Evolutionary conservation across 2,113 vertebrate species (phyloP), one percentile per base, ranked within the genome.

Genomic region (Callionymus lyra): DNA sequence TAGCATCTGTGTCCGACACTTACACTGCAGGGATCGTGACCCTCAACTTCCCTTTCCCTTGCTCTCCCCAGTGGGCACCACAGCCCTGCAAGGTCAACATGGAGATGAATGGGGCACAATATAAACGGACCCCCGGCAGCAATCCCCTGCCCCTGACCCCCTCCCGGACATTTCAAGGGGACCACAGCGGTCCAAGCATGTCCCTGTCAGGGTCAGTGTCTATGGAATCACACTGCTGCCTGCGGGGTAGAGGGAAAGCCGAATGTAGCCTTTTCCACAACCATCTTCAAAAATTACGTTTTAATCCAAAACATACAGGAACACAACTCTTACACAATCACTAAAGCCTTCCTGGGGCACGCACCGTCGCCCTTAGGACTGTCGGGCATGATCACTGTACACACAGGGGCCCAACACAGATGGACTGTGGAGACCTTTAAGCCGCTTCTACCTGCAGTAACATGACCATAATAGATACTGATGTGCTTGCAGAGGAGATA

Each of bases 1-100:
- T 91, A 90, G 79, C 83, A 70, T 90, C 85, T 87, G 76, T 64
- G 66, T 79, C 78, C 70, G 82, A 85, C 80, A 84, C 81, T 65
- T 79, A 73, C 76, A 87, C 88, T 81, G 69, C 60, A 66, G 82
- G 86, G 90, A 89, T 90, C 86, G 49, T 82, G 87, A 94, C 91
- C 91, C 81, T 74, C 53, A 74, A 76, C 59, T 68, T 77, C 74
- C 73, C 74, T 58, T 66, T 76, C 70, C 70, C 66, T 57, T 44
- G 67, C 83, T 67, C 74, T 88, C 85, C 89, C 72, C 72, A 82
- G 59, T 68, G 87, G 87, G 83, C 80, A 74, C 42, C 50, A 70
- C 58, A 72, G 63, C 16, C 75, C 77, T 72, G 59, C 76, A 79
- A 83, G 82, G 81, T 86, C 80, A 81, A 56, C 44, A 41, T 58